phyloP scores from a whole-genome alignment of 1,140 invertebrate genomes.

The Drosophila santomea region DNA sequence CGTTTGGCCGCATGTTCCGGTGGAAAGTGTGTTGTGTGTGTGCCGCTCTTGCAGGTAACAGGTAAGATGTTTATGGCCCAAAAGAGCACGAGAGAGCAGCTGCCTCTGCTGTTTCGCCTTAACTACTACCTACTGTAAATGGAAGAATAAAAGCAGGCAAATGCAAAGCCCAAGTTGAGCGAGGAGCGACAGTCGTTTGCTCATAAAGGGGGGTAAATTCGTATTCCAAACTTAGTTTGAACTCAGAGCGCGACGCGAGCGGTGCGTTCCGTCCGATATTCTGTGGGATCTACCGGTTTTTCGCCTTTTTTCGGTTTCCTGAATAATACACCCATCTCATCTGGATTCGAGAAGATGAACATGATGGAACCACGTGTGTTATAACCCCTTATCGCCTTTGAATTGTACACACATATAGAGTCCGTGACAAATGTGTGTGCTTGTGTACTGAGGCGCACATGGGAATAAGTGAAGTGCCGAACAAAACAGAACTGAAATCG shows the following conservation, averaged over 20 bases:
- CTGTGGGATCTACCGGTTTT: too few relatives aligned
- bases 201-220: conserved; percentile 61
- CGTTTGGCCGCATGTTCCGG: conserved; percentile 17
- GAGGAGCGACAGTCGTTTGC: conserved; percentile 19
- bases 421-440: conserved; percentile 1
- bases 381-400: conserved; percentile 24
- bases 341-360: conserved; percentile 17
- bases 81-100: conserved; percentile 34
- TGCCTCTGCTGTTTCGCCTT: neutral
- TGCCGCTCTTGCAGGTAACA: conserved; percentile 21
- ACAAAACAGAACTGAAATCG: conserved; percentile 18
- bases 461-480: conserved; percentile 10
- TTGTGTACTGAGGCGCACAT: conserved; percentile 7
- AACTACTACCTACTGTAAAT: neutral
- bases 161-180: conserved; percentile 69
- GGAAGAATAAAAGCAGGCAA: conserved; percentile 23
- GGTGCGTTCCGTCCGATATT: conserved; percentile 15
- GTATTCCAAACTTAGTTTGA: conserved; percentile 68
- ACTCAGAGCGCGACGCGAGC: conserved; percentile 50
- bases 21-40: conserved; percentile 4
- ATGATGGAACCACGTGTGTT: conserved; percentile 51
- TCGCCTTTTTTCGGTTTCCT: neutral
- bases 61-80: conserved; percentile 14
- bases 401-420: neutral
- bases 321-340: conserved; percentile 3